Conservation (phyloP, 2,888 invertebrate genomes). For the Mellilla xanthometata region DNA sequence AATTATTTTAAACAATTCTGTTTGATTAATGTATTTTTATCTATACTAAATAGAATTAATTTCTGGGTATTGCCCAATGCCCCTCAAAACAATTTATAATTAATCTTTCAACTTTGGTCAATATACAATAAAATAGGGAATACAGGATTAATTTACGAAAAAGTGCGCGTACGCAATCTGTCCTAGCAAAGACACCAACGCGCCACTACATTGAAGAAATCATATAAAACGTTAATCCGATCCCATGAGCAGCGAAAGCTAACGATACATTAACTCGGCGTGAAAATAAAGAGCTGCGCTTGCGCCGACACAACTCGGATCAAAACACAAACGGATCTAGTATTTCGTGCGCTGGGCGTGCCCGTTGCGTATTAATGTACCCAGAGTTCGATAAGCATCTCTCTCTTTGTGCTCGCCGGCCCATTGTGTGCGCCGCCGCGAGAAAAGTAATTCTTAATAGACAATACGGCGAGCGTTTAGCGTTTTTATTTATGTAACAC, state of each 20-base stretch:
- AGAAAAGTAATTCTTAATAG: slow-evolving; percentile 80
- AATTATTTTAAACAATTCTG: no score
- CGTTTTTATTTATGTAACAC: slow-evolving; percentile 77
- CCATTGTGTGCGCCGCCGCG: slow-evolving; percentile 70
- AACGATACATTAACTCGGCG: slow-evolving; percentile 46
- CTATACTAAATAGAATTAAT: no score
- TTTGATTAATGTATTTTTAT: no score
- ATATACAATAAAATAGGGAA: no score
- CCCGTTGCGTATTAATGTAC: slow-evolving; percentile 74
- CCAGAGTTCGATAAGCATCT: slow-evolving; percentile 65
- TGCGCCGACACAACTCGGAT: slow-evolving; percentile 38
- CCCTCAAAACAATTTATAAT: no score
- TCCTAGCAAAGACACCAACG: slow-evolving; percentile 17
- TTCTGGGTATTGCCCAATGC: no score
- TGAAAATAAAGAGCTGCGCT: slow-evolving; percentile 56
- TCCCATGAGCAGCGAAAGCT: slow-evolving; percentile 20
- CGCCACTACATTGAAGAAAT: slow-evolving; percentile 10
- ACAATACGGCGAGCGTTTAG: slow-evolving; percentile 75
- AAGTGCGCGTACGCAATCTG: not conserved
- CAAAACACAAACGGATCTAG: slow-evolving; percentile 70
- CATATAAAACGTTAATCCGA: slow-evolving; percentile 22
- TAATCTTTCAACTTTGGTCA: no score
- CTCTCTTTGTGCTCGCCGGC: slow-evolving; percentile 69
- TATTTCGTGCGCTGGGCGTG: slow-evolving; percentile 76
- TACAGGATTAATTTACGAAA: no score